Evolutionary conservation across 2,113 vertebrate species (phyloP).

Genomic region (Hyperopisus bebe): DNA sequence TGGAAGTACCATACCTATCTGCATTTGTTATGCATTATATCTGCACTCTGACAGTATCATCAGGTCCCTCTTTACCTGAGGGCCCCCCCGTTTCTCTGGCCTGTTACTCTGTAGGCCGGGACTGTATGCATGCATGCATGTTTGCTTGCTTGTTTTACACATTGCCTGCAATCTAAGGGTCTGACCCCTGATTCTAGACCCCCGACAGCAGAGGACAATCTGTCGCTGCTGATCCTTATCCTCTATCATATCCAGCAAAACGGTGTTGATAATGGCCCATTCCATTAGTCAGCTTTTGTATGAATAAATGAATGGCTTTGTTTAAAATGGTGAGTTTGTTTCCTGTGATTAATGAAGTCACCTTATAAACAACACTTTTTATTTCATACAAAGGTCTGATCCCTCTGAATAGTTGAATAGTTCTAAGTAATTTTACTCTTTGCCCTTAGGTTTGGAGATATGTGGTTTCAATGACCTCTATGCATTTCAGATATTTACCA

Average conservation of each 20-base stretch:
- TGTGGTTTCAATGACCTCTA: neutral
- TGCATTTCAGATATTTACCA: conserved; percentile 83
- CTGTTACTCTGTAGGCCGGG: neutral
- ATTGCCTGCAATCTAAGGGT: neutral
- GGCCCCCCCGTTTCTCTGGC: neutral
- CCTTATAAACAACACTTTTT: neutral
- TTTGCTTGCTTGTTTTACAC: neutral
- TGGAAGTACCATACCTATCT: neutral
- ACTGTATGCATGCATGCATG: neutral
- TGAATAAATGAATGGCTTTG: neutral
- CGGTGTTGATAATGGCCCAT: neutral
- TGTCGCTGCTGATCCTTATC: neutral
- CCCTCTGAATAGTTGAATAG: neutral
- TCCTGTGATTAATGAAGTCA: neutral
- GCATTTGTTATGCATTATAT: neutral
- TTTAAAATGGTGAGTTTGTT: neutral
- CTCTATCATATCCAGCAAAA: neutral
- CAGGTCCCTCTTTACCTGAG: neutral
- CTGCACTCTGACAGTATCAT: neutral
- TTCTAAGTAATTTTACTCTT: neutral
- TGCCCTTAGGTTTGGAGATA: neutral
- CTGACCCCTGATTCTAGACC: neutral
- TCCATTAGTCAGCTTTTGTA: neutral
- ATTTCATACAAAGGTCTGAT: neutral
- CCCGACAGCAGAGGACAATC: neutral